Evolutionary conservation across 2,888 invertebrate genomes (phyloP).

Genomic region (Apodemia hepburni): DNA sequence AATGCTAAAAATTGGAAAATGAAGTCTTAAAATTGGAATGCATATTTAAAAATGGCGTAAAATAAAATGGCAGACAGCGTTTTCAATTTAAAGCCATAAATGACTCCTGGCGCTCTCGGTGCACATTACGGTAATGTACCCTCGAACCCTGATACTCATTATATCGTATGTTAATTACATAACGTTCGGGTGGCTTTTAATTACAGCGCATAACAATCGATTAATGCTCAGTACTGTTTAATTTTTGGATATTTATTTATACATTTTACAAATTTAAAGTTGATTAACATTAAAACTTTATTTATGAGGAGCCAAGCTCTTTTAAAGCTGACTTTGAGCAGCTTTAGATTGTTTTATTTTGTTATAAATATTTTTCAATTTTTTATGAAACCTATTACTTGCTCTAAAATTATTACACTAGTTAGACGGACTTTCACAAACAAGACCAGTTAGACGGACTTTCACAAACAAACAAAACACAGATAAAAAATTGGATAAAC

Average conservation of each 20-base stretch:
- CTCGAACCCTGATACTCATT: conserved; percentile 23
- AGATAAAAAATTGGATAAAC: too few relatives aligned
- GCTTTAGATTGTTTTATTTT: too few relatives aligned
- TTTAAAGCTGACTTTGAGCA: too few relatives aligned
- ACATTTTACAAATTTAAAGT: not conserved
- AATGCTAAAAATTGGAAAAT: not conserved
- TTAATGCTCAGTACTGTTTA: conserved; percentile 24
- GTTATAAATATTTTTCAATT: too few relatives aligned
- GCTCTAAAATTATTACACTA: too few relatives aligned
- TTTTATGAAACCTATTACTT: too few relatives aligned
- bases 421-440: too few relatives aligned
- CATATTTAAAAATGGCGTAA: conserved; percentile 11
- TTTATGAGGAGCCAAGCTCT: too few relatives aligned
- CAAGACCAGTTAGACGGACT: too few relatives aligned
- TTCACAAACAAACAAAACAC: too few relatives aligned
- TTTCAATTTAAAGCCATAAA: conserved; percentile 15
- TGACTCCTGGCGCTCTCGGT: conserved; percentile 8
- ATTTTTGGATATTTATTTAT: not conserved
- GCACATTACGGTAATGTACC: conserved; percentile 8
- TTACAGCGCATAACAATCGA: conserved; percentile 31
- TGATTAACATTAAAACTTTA: not conserved
- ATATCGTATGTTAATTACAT: conserved; percentile 31
- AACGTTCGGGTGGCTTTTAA: conserved; percentile 30
- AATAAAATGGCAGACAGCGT: conserved; percentile 6
- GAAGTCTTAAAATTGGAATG: conserved; percentile 1